Base-by-base conservation (phyloP, 2,113 vertebrate genomes). In the Pseudorasbora parva region DNA sequence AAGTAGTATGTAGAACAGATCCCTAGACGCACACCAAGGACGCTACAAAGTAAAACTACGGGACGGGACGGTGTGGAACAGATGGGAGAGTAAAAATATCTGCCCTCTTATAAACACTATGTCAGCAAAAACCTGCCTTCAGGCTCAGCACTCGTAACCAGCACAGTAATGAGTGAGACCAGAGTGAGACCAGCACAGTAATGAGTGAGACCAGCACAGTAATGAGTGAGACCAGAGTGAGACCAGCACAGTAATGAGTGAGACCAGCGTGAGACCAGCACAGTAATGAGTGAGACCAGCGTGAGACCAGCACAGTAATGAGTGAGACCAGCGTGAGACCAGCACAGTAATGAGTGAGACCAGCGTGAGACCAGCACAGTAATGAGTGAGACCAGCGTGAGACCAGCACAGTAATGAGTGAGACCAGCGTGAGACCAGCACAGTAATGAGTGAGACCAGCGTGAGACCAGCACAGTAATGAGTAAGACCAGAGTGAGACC, bases 11-110 rank as follows among this genome's bases (percentile, higher is more conserved):
- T 93, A 78, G 92, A 92, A 82, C 93, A 93, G 89, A 86, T 93
- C 93, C 93, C 93, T 30, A 51, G 92, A 88, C 88, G 81, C 90
- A 89, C 81, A 83, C 87, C 88, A 90, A 91, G 92, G 91, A 91
- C 91, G 89, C 86, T 0, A 82, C 86, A 90, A 92, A 89, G 90
- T 91, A 92, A 92, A 91, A 89, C 86, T 85, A 89, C 78, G 72
- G 89, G 88, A 93, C 87, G 89, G 88, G 81, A 87, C 82, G 87
- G 86, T 0, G 33, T 4, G 3, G 33, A 89, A 90, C 91, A 90
- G 89, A 91, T 90, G 74, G 86, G 72, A 86, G 87, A 84, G 19
- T 83, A 89, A 89, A 92, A 91, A 91, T 90, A 93, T 88, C 88
- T 84, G 71, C 19, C 37, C 60, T 37, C 75, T 51, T 83, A 87